Base-by-base conservation (phyloP, 2,797 vertebrate genomes). In the Erithacus rubecula region DNA sequence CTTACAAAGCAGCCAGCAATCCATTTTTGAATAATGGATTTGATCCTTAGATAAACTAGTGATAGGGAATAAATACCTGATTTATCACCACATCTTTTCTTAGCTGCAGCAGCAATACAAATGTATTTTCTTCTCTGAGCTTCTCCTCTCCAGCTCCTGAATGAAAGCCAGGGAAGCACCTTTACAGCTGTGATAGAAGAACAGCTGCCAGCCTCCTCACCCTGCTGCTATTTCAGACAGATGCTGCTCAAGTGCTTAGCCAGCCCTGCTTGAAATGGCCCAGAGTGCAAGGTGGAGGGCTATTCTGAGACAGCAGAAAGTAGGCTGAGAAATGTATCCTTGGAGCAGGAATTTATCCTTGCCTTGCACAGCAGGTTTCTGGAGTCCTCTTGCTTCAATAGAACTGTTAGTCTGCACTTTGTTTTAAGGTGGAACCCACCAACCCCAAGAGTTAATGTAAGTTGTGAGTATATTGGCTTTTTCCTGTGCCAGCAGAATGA, bases 1-100 rank as follows among this genome's bases (percentile, higher is more conserved):
- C 22, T 89, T 85, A 34, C 0, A 44, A 77, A 60, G 53, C 81
- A 92, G 22, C 53, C 49, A 78, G 43, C 81, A 87, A 47, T 94
- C 68, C 58, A n/a, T 95, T 89, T 87, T 72, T 46, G 74, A 68
- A 53, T 65, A 65, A 65, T 16, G 15, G 71, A 49, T 16, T 21
- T 81, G 64, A 62, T 84, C 89, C 83, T 91, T 80, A 82, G 88
- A 55, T 89, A 58, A 91, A 67, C 41, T 56, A 82, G 22, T 89
- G 30, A 77, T 81, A 78, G 21, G 37, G 49, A 74, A 77, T 46
- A 84, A 81, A 70, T 64, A 53, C 12, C 26, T 74, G 27, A 44
- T 87, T 64, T 89, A 77, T 83, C 47, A 67, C 51, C 29, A 4
- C 20, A 3, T 59, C 47, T 69, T 29, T 59, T 69, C 51, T 37